Evolutionary conservation across 1,140 invertebrate species (phyloP).

Genomic region (Philotrypesis tridentata): DNA sequence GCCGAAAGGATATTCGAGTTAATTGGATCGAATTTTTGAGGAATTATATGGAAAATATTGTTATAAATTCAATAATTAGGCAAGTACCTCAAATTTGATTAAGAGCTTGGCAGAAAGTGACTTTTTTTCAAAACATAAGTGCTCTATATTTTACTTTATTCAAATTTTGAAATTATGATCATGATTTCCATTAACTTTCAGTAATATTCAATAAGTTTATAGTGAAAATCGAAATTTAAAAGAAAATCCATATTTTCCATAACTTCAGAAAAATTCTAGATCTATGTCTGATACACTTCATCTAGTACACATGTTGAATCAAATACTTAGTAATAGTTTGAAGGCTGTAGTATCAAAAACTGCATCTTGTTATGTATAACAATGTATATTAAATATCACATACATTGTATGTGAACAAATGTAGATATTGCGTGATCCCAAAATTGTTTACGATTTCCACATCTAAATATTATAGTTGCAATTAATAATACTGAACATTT

Average conservation of each 20-base stretch:
- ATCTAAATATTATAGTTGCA: background rate
- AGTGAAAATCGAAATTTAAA: too few species aligned
- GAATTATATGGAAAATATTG: background rate
- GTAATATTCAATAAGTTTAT: too few species aligned
- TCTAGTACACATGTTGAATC: background rate
- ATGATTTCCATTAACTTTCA: too few species aligned
- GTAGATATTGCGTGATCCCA: background rate
- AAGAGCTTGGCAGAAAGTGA: too few species aligned
- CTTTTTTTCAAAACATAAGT: too few species aligned
- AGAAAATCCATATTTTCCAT: background rate
- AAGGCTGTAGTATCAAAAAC: conserved; percentile 13
- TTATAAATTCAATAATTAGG: too few species aligned
- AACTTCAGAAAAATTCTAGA: background rate
- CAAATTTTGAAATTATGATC: too few species aligned
- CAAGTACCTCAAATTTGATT: too few species aligned
- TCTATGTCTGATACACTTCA: background rate
- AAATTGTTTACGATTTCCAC: background rate
- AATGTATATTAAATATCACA: background rate
- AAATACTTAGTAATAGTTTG: conserved; percentile 5
- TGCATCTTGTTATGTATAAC: background rate
- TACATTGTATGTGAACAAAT: background rate
- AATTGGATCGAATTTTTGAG: background rate
- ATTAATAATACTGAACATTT: background rate
- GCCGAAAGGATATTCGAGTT: background rate
- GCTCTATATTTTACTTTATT: too few species aligned